Percentiles rank a stretch among this genome's conserved stretches.
phyloP scores from a whole-genome alignment of 2,888 invertebrate genomes.

The Trachelus troglodyta region DNA sequence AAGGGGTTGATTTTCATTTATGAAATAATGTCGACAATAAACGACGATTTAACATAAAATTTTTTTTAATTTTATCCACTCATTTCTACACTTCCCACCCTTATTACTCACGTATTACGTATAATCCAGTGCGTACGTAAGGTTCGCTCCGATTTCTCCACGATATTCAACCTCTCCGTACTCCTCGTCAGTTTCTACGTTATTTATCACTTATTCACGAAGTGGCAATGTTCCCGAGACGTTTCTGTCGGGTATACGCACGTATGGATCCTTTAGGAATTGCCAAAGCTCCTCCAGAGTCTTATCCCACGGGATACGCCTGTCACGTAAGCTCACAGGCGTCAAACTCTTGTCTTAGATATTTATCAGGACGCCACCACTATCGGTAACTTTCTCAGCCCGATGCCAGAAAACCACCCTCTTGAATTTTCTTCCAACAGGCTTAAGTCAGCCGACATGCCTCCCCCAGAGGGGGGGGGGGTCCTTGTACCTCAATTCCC shows the following conservation, averaged over 20 bases:
- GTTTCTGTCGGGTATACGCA: background rate
- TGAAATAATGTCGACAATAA: background rate
- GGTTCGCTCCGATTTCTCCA: background rate
- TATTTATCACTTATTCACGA: background rate
- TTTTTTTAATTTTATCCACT: background rate
- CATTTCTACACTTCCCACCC: background rate
- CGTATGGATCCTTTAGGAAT: background rate
- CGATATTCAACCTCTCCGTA: background rate
- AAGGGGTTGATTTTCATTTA: background rate
- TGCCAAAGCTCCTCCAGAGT: background rate
- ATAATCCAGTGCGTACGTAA: background rate
- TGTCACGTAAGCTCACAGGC: slow-evolving; percentile 10
- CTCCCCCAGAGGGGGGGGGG: no score
- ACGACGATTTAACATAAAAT: background rate
- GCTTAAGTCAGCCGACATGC: background rate
- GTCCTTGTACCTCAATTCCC: background rate
- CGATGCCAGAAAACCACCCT: background rate
- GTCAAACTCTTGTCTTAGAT: slow-evolving; percentile 35
- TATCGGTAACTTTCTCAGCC: background rate
- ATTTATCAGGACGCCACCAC: slow-evolving; percentile 23
- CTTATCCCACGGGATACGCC: background rate
- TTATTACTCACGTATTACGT: background rate
- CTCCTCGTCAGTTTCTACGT: background rate
- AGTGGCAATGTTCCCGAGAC: background rate
- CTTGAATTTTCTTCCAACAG: slow-evolving; percentile 14